These are phyloP conservation scores for Lasiommata megera DNA, from an alignment of 2,888 invertebrate species.

Conservation along the genomic window DNA sequence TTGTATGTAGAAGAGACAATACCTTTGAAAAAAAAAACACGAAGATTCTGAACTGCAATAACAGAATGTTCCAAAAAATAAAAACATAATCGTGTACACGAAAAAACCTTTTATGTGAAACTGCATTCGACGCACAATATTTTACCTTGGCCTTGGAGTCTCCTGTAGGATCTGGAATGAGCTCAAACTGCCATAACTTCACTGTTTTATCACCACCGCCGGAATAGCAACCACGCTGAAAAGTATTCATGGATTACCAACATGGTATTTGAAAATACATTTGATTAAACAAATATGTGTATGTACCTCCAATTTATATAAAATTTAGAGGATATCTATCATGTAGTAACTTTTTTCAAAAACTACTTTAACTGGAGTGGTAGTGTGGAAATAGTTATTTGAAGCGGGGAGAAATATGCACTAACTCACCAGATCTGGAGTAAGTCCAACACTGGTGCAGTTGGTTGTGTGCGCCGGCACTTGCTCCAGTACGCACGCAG, in stretches of 20 bases:
- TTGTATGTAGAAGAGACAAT: conserved; percentile 88
- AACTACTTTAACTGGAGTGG: too few species aligned
- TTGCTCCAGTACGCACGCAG: conserved; percentile 90
- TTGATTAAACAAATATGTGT: too few species aligned
- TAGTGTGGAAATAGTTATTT: too few species aligned
- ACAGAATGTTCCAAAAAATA: too few species aligned
- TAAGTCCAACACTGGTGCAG: conserved; percentile 88
- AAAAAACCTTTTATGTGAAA: too few species aligned
- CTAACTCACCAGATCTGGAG: conserved; percentile 87
- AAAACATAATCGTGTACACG: too few species aligned
- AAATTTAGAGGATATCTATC: too few species aligned
- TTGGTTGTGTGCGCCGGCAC: conserved; percentile 91
- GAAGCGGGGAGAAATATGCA: too few species aligned
- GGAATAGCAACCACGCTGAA: conserved; percentile 88
- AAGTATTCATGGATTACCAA: conserved; percentile 22
- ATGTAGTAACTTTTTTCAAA: too few species aligned
- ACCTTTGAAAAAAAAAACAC: conserved; percentile 67
- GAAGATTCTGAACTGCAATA: background rate
- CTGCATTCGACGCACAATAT: too few species aligned
- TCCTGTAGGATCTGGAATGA: conserved; percentile 85
- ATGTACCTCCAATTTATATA: too few species aligned
- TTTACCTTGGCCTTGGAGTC: conserved; percentile 82
- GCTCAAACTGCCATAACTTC: conserved; percentile 96
- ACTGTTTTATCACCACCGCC: conserved; percentile 95
- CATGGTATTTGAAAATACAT: background rate